Conservation (phyloP, 2,888 invertebrate genomes). For the Eubasilissa splendida region DNA sequence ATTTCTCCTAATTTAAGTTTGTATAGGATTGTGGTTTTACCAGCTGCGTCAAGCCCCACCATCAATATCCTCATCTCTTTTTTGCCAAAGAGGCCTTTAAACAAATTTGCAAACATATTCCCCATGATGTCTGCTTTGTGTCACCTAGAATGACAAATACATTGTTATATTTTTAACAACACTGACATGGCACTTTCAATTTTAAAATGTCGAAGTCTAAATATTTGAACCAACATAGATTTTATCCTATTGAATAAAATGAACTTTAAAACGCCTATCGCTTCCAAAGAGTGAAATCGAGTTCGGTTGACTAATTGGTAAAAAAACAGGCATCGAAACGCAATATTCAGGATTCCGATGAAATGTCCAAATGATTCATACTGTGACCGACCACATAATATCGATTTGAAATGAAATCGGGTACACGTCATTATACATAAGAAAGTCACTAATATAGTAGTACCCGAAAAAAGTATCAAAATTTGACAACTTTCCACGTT, state of each 20-base stretch:
- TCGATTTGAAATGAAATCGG: constrained; percentile 49
- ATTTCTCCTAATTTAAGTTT: constrained; percentile 99
- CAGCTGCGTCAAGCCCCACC: constrained; percentile 99
- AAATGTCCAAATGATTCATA: constrained; percentile 50
- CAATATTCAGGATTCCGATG: constrained; percentile 41
- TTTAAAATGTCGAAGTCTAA: constrained; percentile 7
- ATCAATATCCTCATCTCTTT: constrained; percentile 99
- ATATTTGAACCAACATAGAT: constrained; percentile 23
- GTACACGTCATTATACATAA: constrained; percentile 35
- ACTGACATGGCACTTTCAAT: constrained; percentile 32
- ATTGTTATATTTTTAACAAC: constrained; percentile 26
- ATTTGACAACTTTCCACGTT: neutral
- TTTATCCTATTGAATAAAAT: neutral
- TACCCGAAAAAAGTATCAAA: neutral
- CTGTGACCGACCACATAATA: constrained; percentile 49
- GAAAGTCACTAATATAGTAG: constrained; percentile 23
- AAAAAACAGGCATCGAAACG: constrained; percentile 43
- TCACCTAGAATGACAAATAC: constrained; percentile 66
- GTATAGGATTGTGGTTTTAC: constrained; percentile 99
- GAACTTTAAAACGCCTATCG: neutral
- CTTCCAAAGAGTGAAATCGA: constrained; percentile 3
- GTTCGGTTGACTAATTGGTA: constrained; percentile 21
- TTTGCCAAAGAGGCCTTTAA: constrained; percentile 99
- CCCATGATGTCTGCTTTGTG: constrained; percentile 86
- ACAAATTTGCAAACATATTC: constrained; percentile 96